phyloP scores from a whole-genome alignment of 1,140 invertebrate genomes.

The Sminthurides bifidus region DNA sequence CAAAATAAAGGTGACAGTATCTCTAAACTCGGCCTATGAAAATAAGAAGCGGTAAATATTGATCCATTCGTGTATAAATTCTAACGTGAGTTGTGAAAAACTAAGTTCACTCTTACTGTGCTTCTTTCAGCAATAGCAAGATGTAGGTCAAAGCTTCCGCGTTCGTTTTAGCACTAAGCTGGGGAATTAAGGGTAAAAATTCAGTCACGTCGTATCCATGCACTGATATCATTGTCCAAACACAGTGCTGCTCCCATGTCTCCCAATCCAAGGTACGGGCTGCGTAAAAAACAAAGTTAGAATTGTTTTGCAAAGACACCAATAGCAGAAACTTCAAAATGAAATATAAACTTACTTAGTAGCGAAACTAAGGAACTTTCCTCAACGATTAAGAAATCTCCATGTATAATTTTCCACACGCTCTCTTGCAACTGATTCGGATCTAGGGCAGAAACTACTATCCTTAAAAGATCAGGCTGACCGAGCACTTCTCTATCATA shows the following conservation, averaged over 20 bases:
- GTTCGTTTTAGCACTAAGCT: constrained; percentile 74
- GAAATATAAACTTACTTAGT: constrained; percentile 39
- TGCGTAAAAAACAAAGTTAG: constrained; percentile 40
- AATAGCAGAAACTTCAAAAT: constrained; percentile 1
- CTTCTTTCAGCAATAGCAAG: constrained; percentile 77
- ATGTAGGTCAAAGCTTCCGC: constrained; percentile 86
- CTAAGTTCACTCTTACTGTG: constrained; percentile 49
- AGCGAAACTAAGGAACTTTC: constrained; percentile 42
- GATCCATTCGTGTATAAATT: constrained; percentile 10
- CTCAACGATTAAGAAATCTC: constrained; percentile 49
- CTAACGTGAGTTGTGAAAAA: constrained; percentile 12
- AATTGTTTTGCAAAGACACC: not conserved
- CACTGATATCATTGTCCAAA: constrained; percentile 88
- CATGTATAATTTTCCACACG: constrained; percentile 79
- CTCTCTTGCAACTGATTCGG: constrained; percentile 76
- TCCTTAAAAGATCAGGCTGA: constrained; percentile 62
- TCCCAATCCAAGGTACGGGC: constrained; percentile 85
- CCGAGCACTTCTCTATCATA: constrained; percentile 76
- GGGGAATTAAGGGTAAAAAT: constrained; percentile 76
- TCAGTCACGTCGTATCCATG: constrained; percentile 83
- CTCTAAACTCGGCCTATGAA: constrained; percentile 20
- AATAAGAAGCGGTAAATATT: constrained; percentile 5
- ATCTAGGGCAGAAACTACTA: constrained; percentile 79
- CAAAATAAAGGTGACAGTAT: constrained; percentile 22
- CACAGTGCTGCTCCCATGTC: constrained; percentile 89